Conservation (phyloP, 2,888 invertebrate genomes). For the Leptinotarsa tumamoca region DNA sequence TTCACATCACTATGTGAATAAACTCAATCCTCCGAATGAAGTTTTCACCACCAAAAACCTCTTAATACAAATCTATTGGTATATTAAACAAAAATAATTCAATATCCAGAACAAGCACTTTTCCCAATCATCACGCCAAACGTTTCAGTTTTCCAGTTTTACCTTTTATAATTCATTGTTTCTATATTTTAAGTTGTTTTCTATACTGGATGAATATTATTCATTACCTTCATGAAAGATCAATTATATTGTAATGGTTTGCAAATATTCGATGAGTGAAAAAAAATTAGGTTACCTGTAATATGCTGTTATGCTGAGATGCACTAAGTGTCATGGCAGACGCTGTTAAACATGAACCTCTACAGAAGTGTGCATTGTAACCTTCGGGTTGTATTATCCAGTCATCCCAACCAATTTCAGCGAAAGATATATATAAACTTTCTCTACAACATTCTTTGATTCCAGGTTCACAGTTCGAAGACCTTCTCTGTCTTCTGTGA, state of each 20-base stretch:
- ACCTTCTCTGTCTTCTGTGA: conserved; percentile 65
- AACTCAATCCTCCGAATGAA: too few species aligned
- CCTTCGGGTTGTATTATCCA: conserved; percentile 88
- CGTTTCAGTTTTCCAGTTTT: too few species aligned
- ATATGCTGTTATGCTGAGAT: conserved; percentile 78
- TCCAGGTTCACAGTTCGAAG: conserved; percentile 77
- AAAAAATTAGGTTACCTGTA: conserved; percentile 71
- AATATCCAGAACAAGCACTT: too few species aligned
- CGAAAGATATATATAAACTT: conserved; percentile 84
- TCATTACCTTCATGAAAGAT: not conserved
- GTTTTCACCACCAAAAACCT: too few species aligned
- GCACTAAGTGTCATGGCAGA: conserved; percentile 77
- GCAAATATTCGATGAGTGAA: not conserved
- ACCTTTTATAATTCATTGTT: too few species aligned
- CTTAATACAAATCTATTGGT: too few species aligned
- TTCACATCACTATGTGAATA: too few species aligned
- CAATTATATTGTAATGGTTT: not conserved
- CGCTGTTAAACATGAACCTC: conserved; percentile 82
- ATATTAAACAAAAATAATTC: too few species aligned
- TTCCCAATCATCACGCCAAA: too few species aligned
- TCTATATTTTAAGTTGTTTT: too few species aligned
- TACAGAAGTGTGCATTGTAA: conserved; percentile 90
- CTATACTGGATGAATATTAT: too few species aligned
- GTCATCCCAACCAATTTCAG: conserved; percentile 88
- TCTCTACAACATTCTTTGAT: conserved; percentile 86